phyloP scores from a whole-genome alignment of 2,888 invertebrate genomes.

The Cinara cedri region DNA sequence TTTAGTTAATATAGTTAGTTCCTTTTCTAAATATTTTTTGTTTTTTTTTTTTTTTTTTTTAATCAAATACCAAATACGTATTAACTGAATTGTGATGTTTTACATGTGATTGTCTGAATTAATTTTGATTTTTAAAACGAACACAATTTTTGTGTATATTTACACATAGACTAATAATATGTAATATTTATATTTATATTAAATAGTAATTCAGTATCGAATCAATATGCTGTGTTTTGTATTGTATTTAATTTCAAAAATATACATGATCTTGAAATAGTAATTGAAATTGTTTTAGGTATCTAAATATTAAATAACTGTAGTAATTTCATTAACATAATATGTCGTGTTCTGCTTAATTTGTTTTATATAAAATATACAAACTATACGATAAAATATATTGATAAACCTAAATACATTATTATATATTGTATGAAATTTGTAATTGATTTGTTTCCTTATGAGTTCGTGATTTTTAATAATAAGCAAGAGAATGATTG shows the following conservation, averaged over 20 bases:
- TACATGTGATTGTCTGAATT: slow-evolving; percentile 50
- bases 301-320: slow-evolving; percentile 2
- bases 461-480: background rate
- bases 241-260: slow-evolving; percentile 28
- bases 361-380: background rate
- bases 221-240: slow-evolving; percentile 14
- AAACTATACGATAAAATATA: too few relatives aligned
- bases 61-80: slow-evolving; percentile 53
- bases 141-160: slow-evolving; percentile 34
- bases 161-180: slow-evolving; percentile 20
- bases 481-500: background rate
- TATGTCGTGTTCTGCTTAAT: background rate
- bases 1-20: slow-evolving; percentile 47
- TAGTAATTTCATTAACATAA: slow-evolving; percentile 3
- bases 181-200: slow-evolving; percentile 40
- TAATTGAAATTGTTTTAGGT: background rate
- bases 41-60: background rate
- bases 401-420: background rate
- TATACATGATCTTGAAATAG: slow-evolving; percentile 6
- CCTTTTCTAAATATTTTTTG: slow-evolving; percentile 39
- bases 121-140: slow-evolving; percentile 39
- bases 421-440: background rate
- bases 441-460: slow-evolving; percentile 2
- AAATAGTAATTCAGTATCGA: slow-evolving; percentile 29
- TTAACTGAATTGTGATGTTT: slow-evolving; percentile 55